phyloP scores from a whole-genome alignment of 2,888 invertebrate species.

The Lepetodrilus schrolli region DNA sequence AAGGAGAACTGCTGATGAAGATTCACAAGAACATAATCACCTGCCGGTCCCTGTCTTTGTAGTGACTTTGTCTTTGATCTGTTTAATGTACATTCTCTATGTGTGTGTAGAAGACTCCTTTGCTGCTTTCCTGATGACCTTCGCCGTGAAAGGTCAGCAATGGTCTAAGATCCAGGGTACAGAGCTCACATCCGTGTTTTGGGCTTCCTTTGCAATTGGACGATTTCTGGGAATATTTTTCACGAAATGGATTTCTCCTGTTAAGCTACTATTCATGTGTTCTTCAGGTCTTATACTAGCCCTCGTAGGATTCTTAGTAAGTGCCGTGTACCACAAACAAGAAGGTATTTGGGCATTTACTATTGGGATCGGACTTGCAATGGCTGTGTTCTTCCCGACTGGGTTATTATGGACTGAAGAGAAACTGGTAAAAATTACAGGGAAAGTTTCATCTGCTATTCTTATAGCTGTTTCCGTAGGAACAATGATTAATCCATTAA shows the following conservation, averaged over 20 bases:
- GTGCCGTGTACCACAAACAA: slow-evolving; percentile 45
- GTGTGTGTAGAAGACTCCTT: slow-evolving; percentile 73
- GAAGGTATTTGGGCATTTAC: slow-evolving; percentile 63
- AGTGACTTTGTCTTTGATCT: slow-evolving; percentile 64
- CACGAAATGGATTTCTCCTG: slow-evolving; percentile 67
- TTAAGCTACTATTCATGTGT: slow-evolving; percentile 54
- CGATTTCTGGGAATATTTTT: slow-evolving; percentile 73
- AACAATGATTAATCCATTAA: slow-evolving; percentile 70
- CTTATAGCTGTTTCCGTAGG: slow-evolving; percentile 72
- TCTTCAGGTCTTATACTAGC: slow-evolving; percentile 31
- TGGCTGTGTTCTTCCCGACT: slow-evolving; percentile 75
- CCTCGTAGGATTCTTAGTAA: slow-evolving; percentile 45
- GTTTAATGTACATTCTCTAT: slow-evolving; percentile 71
- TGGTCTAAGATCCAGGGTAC: slow-evolving; percentile 67
- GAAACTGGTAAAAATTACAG: slow-evolving; percentile 70
- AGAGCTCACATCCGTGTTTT: slow-evolving; percentile 72
- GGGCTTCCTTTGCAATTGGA: slow-evolving; percentile 74
- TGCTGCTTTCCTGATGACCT: slow-evolving; percentile 71
- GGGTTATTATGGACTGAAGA: slow-evolving; percentile 74
- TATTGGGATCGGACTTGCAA: slow-evolving; percentile 69
- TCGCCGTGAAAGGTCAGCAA: slow-evolving; percentile 63
- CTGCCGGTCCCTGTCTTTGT: slow-evolving; percentile 44
- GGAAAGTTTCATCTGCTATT: slow-evolving; percentile 72
- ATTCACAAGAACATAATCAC: slow-evolving; percentile 21
- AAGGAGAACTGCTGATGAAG: slow-evolving; percentile 18